These are phyloP conservation scores for Meloidogyne floridensis DNA, from an alignment of 1,140 invertebrate genomes.

Conservation along the genomic window DNA sequence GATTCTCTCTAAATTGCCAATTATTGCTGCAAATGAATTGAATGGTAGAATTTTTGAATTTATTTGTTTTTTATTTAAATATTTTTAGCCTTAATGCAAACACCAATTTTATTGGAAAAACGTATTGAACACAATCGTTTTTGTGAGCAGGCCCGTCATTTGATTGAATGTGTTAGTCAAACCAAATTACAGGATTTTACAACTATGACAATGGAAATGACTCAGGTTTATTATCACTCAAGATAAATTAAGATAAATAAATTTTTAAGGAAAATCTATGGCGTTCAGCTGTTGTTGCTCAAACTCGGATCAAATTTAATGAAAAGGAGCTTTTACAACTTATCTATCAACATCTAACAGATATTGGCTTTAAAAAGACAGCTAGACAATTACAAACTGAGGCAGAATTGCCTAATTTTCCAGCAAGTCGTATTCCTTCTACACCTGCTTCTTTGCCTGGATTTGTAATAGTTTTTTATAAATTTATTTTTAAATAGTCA, in stretches of 20 bases:
- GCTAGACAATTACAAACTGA: conserved; percentile 49
- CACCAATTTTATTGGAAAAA: conserved; percentile 92
- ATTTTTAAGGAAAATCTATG: conserved; percentile 52
- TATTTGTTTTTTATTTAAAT: conserved; percentile 22
- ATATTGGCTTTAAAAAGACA: conserved; percentile 72
- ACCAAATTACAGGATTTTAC: conserved; percentile 76
- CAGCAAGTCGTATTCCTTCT: conserved; percentile 42
- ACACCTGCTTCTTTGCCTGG: conserved; percentile 43
- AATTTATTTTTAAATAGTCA: background rate
- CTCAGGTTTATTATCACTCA: conserved; percentile 40
- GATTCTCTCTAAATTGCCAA: conserved; percentile 90
- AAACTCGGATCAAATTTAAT: conserved; percentile 90
- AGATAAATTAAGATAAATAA: conserved; percentile 12
- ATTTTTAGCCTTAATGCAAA: conserved; percentile 81
- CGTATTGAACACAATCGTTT: conserved; percentile 90
- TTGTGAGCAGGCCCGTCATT: conserved; percentile 87
- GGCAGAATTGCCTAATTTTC: conserved; percentile 55
- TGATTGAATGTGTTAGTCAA: conserved; percentile 87
- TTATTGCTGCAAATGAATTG: conserved; percentile 88
- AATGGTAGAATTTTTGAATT: conserved; percentile 73
- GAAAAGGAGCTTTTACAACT: conserved; percentile 87
- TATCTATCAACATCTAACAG: conserved; percentile 82
- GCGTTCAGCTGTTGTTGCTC: conserved; percentile 82
- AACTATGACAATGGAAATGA: conserved; percentile 43
- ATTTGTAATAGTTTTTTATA: conserved; percentile 39